Base-by-base conservation (phyloP, 2,113 vertebrate genomes). In the Gallinago paraguaiae region DNA sequence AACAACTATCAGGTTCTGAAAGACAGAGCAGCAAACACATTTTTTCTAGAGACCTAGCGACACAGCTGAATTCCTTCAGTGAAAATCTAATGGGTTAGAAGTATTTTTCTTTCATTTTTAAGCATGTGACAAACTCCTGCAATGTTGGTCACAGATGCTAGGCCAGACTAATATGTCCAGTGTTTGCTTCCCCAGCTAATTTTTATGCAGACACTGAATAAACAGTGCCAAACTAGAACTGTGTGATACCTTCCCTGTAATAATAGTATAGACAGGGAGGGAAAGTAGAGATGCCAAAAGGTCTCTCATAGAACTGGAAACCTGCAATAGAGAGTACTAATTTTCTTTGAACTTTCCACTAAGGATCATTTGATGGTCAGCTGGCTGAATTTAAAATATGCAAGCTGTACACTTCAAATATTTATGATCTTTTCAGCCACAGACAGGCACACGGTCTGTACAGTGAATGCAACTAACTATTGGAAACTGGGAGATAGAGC, bases 341-440 rank as follows among this genome's bases (percentile, higher is more conserved):
- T 92, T 87, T 91, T 90, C 59, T 83, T 95, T 93, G 92, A 88
- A 94, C 71, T 90, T 95, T 86, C 87, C 75, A 74, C 82, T 77
- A 90, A 77, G 39, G 53, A 74, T 91, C 60, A 84, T 50, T 69
- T 88, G 63, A 59, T 0, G 37, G 82, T 91, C 93, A 92, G 50
- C 14, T 95, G 78, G 54, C 59, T 90, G 54, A 88, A 88, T 85
- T 95, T 78, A 79, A 96, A 84, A 61, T 70, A 46, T 56, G 25
- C 35, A 71, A 91, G 23, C 30, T 70, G 31, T 59, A 41, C 28
- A 46, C 20, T 87, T 72, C 75, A 82, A 83, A 46, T 51, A 79
- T 83, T 95, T 96, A 82, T 86, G 79, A 51, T 74, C 54, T 80
- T 95, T 93, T 94, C 59, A 86, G 53, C 35, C 79, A 86, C n/a